phyloP scores from a whole-genome alignment of 1,140 invertebrate genomes.

The Drosophila mauritiana region DNA sequence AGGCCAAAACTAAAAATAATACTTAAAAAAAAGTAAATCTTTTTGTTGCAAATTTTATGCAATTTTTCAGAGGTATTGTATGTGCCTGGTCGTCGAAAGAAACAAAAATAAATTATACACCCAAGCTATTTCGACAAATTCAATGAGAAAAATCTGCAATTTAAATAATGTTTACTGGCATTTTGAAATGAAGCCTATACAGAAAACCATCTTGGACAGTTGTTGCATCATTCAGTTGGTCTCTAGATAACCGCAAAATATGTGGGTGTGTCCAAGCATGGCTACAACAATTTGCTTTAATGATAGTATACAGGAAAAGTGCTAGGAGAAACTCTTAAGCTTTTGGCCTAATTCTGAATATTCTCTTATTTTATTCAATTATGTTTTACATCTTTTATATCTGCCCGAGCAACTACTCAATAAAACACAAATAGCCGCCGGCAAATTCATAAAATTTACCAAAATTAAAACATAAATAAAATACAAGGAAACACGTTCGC shows the following conservation, averaged over 20 bases:
- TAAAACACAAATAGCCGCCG: conserved; percentile 17
- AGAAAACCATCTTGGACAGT: conserved; percentile 62
- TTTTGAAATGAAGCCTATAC: conserved; percentile 64
- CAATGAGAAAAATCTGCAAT: conserved; percentile 78
- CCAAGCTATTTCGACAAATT: conserved; percentile 74
- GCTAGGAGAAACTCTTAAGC: background rate
- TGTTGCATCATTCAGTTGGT: conserved; percentile 57
- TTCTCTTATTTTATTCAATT: background rate
- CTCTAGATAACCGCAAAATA: conserved; percentile 6
- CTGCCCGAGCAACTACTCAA: background rate
- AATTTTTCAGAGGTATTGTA: conserved; percentile 60
- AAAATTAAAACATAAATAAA: conserved; percentile 74
- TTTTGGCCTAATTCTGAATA: background rate
- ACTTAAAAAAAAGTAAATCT: conserved; percentile 17
- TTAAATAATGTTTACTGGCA: conserved; percentile 77
- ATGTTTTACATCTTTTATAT: background rate
- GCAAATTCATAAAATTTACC: conserved; percentile 37
- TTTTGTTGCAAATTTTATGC: conserved; percentile 72
- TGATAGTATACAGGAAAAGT: background rate
- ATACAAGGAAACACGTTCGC: conserved; percentile 59
- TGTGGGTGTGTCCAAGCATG: conserved; percentile 14
- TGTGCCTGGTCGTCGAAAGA: conserved; percentile 23
- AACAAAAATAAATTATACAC: conserved; percentile 70
- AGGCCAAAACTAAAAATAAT: conserved; percentile 27
- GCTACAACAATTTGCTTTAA: background rate